Conservation (phyloP, 1,140 invertebrate genomes). For the Scaptomyza montana region DNA sequence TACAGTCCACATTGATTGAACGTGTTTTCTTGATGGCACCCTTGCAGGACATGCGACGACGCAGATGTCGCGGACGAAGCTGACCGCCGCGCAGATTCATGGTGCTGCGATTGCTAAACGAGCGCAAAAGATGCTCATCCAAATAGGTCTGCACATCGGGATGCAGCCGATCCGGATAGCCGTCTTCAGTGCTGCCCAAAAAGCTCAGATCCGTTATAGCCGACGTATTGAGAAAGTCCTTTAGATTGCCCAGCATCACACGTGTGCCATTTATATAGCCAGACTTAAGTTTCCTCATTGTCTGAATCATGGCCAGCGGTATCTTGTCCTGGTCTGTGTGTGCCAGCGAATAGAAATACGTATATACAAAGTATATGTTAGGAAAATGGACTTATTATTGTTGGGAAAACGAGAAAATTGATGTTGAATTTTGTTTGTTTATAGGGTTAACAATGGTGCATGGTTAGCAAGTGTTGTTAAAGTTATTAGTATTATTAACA, state of each 20-base stretch:
- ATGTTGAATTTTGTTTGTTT: neutral
- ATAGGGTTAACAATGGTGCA: slow-evolving; percentile 14
- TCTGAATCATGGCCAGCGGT: slow-evolving; percentile 96
- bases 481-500: slow-evolving; percentile 56
- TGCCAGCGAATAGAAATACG: too few relatives aligned
- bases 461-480: slow-evolving; percentile 42
- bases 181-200: slow-evolving; percentile 95
- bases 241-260: slow-evolving; percentile 95
- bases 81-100: slow-evolving; percentile 86
- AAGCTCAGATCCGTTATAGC: slow-evolving; percentile 98
- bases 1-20: slow-evolving; percentile 93
- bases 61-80: slow-evolving; percentile 85
- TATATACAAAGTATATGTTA: slow-evolving; percentile 6
- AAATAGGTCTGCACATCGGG: slow-evolving; percentile 93
- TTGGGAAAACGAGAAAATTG: too few relatives aligned
- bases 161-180: slow-evolving; percentile 93
- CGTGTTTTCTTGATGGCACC: slow-evolving; percentile 94
- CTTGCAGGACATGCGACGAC: slow-evolving; percentile 91
- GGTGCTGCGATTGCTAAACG: slow-evolving; percentile 89
- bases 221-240: slow-evolving; percentile 97
- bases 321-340: slow-evolving; percentile 92
- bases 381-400: neutral
- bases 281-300: slow-evolving; percentile 98
- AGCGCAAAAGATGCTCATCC: slow-evolving; percentile 93
- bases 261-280: slow-evolving; percentile 99